phyloP scores from a whole-genome alignment of 2,113 vertebrate genomes.

The Semnornis frantzii region DNA sequence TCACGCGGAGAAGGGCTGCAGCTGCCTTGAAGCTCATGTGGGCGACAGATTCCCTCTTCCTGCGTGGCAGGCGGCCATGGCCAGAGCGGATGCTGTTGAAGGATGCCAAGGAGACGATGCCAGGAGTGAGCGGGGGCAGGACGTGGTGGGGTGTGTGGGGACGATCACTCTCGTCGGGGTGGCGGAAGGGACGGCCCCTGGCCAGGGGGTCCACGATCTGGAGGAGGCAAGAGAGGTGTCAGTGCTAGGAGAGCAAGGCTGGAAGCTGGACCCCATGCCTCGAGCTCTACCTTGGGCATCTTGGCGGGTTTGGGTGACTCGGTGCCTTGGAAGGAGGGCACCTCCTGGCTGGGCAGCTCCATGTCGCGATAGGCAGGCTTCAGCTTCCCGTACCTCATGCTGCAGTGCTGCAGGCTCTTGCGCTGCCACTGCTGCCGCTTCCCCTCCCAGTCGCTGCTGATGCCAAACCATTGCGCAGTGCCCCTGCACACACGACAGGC shows the following conservation, averaged over 20 bases:
- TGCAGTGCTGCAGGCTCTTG: slow-evolving; percentile 93
- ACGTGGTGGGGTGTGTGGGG: slow-evolving; percentile 78
- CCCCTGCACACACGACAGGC: slow-evolving; percentile 52
- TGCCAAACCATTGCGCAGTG: slow-evolving; percentile 93
- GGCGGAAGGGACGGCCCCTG: slow-evolving; percentile 89
- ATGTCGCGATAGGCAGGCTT: slow-evolving; percentile 90
- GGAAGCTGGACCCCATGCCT: accelerated
- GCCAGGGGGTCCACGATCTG: slow-evolving; percentile 94
- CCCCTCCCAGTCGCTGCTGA: slow-evolving; percentile 87
- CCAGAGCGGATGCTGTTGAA: slow-evolving; percentile 89
- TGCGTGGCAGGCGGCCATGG: slow-evolving; percentile 76
- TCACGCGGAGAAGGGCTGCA: slow-evolving; percentile 86
- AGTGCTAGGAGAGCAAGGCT: not conserved
- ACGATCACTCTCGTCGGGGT: slow-evolving; percentile 84
- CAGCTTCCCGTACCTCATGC: slow-evolving; percentile 90
- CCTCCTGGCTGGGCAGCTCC: slow-evolving; percentile 85
- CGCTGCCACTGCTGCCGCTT: slow-evolving; percentile 92
- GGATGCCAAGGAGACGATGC: slow-evolving; percentile 85
- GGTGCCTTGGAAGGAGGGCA: slow-evolving; percentile 77
- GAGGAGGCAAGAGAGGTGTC: not conserved
- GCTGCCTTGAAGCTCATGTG: slow-evolving; percentile 95
- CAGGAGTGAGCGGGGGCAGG: slow-evolving; percentile 83
- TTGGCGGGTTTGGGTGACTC: slow-evolving; percentile 86
- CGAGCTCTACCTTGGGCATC: slow-evolving; percentile 86
- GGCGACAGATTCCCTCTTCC: slow-evolving; percentile 92